Evolutionary conservation across 2,113 vertebrate species (phyloP).

Genomic region (Misgurnus anguillicaudatus): DNA sequence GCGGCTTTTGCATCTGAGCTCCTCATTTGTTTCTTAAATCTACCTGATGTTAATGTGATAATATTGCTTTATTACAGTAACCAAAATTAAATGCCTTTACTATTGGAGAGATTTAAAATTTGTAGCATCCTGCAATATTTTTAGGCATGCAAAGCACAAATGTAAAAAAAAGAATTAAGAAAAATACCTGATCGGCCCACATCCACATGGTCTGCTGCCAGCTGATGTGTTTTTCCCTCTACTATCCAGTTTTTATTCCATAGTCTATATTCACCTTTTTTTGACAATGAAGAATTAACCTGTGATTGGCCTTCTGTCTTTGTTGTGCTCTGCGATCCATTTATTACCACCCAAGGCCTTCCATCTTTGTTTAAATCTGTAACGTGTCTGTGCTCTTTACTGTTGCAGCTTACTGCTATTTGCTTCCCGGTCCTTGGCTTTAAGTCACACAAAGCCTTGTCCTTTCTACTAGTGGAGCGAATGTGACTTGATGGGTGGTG

Average conservation of each 20-base stretch:
- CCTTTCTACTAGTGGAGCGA: neutral
- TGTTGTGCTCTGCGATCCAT: neutral
- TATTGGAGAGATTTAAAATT: too few species aligned
- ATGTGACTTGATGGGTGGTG: neutral
- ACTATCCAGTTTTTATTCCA: neutral
- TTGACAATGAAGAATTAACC: neutral
- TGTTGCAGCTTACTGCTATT: neutral
- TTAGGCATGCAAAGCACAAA: neutral
- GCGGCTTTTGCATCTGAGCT: too few species aligned
- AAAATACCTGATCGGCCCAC: slow-evolving; percentile 44
- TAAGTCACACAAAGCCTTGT: slow-evolving; percentile 6
- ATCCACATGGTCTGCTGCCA: neutral
- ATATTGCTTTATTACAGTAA: too few species aligned
- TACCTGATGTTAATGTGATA: too few species aligned
- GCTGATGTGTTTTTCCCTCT: neutral
- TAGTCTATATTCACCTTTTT: neutral
- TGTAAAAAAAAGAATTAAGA: too few species aligned
- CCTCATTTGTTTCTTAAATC: too few species aligned
- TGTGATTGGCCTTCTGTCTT: neutral
- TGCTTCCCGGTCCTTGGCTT: neutral
- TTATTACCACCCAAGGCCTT: neutral
- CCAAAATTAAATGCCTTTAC: too few species aligned
- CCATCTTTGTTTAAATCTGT: neutral
- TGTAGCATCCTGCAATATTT: neutral
- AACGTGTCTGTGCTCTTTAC: neutral